phyloP scores from a whole-genome alignment of 2,888 invertebrate genomes.

The Drosophila longiperda region DNA sequence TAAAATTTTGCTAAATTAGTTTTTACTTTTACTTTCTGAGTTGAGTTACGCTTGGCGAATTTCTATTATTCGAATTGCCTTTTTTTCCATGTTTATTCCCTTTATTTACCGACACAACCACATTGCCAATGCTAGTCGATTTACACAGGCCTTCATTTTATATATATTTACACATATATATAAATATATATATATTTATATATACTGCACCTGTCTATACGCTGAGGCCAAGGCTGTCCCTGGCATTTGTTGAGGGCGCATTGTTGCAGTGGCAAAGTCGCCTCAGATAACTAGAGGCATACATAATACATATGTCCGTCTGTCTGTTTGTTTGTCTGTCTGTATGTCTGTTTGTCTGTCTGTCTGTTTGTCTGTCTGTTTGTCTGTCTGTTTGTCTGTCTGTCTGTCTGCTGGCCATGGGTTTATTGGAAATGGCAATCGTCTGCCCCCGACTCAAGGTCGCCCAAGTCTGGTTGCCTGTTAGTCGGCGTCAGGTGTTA shows the following conservation, averaged over 20 bases:
- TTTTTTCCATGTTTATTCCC: background rate
- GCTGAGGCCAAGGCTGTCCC: slow-evolving; percentile 64
- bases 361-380: background rate
- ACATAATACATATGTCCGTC: slow-evolving; percentile 32
- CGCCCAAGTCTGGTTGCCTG: slow-evolving; percentile 1
- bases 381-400: background rate
- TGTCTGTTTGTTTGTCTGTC: background rate
- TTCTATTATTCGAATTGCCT: background rate
- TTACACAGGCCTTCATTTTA: slow-evolving; percentile 51
- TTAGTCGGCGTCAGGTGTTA: slow-evolving; percentile 33
- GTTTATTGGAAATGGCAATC: slow-evolving; percentile 36
- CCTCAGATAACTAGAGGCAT: slow-evolving; percentile 45
- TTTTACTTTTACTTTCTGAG: too few relatives aligned
- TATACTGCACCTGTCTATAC: slow-evolving; percentile 11
- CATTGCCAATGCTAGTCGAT: slow-evolving; percentile 58
- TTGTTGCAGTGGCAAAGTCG: slow-evolving; percentile 46
- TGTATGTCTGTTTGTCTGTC: background rate
- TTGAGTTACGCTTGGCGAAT: background rate
- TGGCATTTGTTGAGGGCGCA: slow-evolving; percentile 71
- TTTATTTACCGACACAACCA: background rate
- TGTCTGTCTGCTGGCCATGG: slow-evolving; percentile 32
- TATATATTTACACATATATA: slow-evolving; percentile 12
- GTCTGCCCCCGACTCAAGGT: slow-evolving; percentile 42
- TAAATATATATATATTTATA: background rate
- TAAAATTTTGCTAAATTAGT: too few relatives aligned